Evolutionary conservation across 2,113 vertebrate species (phyloP), one percentile per base, ranked within the genome.

Genomic region (Toxotes jaculatrix): DNA sequence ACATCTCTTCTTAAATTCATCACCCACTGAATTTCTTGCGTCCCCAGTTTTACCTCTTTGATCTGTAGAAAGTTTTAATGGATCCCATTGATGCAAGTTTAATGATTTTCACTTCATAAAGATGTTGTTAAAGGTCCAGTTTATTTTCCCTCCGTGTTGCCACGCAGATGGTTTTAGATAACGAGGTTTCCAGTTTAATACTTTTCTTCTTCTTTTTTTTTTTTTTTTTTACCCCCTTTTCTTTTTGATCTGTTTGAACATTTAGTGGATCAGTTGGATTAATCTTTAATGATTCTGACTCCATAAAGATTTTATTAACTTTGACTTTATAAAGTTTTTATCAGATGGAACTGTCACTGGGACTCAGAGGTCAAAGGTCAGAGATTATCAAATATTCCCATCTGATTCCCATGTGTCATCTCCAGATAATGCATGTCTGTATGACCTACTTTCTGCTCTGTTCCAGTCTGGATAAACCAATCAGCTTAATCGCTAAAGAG

Each of bases 261-360:
- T 83, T 83, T 76, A 75, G 73, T 70, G 62, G 47, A 64, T 38
- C 38, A 59, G 47, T 16, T 40, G 61, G 55, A 86, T 85, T 32
- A 65, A 27, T 9, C 23, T 83, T 84, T 69, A 61, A 79, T 57
- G 5, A 63, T 49, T 82, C 16, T 17, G 60, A 62, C 65, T 55
- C n/a, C 32, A 77, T 59, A 8, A 77, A 78, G 64, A 70, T 63
- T 79, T 70, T n/a, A 74, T 68, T 47, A 76, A 72, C 60, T 56
- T 70, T 80, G 73, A 69, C 47, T 66, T 21, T 14, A 31, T 57
- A n/a, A 74, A 60, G 59, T 42, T 72, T 63, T 79, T 69, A 89
- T 72, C 65, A 42, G 21, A 60, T 43, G 49, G 47, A 65, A 0
- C 43, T 40, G 34, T 60, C 23, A 75, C 76, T 31, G 6, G 23